Percentiles rank a stretch among this genome's conserved stretches.
Evolutionary conservation across 2,113 vertebrate species (phyloP).

Genomic region (Nannobrachium achirus): DNA sequence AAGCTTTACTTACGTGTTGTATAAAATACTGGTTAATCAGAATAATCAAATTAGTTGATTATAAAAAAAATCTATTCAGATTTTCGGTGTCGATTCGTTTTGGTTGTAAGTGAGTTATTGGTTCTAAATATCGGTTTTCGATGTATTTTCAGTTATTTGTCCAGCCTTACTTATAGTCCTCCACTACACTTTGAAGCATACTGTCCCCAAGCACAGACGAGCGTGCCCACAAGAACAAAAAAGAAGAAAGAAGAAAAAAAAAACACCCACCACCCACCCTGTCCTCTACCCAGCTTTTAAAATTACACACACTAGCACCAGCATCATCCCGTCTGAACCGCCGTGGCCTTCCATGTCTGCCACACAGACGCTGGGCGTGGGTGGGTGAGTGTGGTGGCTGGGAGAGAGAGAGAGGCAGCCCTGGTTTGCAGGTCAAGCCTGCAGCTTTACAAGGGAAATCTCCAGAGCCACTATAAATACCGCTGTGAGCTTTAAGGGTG

Average conservation of each 20-base stretch:
- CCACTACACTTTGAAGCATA: no score
- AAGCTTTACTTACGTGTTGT: no score
- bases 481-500: conserved; percentile 74
- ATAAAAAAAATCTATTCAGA: no score
- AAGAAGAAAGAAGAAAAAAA: no score
- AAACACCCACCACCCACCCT: conserved; percentile 2
- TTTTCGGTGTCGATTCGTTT: no score
- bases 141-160: no score
- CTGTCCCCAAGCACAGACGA: not conserved
- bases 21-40: no score
- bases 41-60: no score
- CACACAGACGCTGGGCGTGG: conserved; percentile 79
- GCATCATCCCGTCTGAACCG: conserved; percentile 30
- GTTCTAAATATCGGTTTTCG: no score
- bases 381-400: conserved; percentile 43
- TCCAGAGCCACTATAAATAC: conserved; percentile 86
- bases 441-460: conserved; percentile 89
- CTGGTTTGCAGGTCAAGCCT: conserved; percentile 85
- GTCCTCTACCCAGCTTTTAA: not conserved
- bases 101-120: no score
- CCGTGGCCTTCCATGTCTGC: conserved; percentile 82
- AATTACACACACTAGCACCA: conserved; percentile 3
- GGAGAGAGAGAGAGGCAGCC: conserved; percentile 69
- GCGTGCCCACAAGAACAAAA: not conserved
- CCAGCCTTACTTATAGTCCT: no score